A percentile compares a stretch with the other conserved stretches of the same genome.
These are phyloP conservation scores for Hippopotamus amphibius DNA, from an alignment of 2,113 vertebrate genomes.

Conservation along the genomic window DNA sequence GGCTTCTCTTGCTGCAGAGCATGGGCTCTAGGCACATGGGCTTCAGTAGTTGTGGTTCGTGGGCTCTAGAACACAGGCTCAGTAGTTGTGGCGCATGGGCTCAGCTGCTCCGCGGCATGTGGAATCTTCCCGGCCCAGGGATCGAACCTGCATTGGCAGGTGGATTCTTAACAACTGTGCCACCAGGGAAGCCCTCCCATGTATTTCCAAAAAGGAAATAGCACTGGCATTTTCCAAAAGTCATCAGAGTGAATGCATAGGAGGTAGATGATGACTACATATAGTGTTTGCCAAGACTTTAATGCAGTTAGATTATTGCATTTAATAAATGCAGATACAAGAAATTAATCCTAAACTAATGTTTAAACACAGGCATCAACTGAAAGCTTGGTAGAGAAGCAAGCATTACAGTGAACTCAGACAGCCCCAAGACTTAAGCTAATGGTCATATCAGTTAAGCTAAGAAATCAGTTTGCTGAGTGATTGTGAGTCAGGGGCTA, in stretches of 20 bases:
- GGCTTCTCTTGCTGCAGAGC: too few species aligned
- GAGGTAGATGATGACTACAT: neutral
- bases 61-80: too few species aligned
- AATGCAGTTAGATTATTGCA: neutral
- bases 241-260: neutral
- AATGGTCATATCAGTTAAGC: neutral
- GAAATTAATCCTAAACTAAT: neutral
- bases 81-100: too few species aligned
- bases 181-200: neutral
- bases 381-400: neutral
- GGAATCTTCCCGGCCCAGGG: too few species aligned
- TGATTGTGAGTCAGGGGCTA: neutral
- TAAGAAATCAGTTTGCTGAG: neutral
- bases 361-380: neutral
- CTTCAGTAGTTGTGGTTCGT: too few species aligned
- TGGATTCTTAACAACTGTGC: too few species aligned
- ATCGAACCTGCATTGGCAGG: too few species aligned
- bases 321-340: conserved; percentile 24
- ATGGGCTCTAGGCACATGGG: too few species aligned
- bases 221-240: conserved; percentile 10
- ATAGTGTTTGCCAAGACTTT: neutral
- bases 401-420: neutral
- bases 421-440: neutral
- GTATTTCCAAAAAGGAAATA: neutral
- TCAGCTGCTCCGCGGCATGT: too few species aligned